Conservation (phyloP, 92 coral and sea anemone genomes). For the Siderastrea siderea region DNA sequence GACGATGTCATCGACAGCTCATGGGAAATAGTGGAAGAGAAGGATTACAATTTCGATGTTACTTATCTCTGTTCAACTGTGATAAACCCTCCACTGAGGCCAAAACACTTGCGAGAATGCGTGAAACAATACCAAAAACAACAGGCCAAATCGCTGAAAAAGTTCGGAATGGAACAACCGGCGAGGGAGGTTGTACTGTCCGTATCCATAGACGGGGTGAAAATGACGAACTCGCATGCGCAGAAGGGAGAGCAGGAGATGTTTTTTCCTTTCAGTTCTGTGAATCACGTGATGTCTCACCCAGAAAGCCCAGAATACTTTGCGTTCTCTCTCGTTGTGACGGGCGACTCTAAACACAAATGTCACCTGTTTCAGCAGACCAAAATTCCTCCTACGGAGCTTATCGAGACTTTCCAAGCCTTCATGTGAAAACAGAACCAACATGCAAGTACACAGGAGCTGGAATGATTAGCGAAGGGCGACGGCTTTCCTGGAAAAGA, state of each 20-base stretch:
- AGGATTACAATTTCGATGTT: conserved; percentile 71
- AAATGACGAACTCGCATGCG: conserved; percentile 75
- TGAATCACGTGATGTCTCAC: conserved; percentile 80
- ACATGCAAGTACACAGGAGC: too few species aligned
- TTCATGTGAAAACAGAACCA: conserved; percentile 17
- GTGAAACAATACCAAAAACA: conserved; percentile 91
- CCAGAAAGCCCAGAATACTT: conserved; percentile 94
- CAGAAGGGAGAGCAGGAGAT: conserved; percentile 74
- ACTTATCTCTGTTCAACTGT: conserved; percentile 95
- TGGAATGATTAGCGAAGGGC: background rate
- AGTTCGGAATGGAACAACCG: conserved; percentile 64
- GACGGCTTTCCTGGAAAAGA: too few species aligned
- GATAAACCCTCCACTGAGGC: conserved; percentile 91
- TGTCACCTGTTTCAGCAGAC: conserved; percentile 90
- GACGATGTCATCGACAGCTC: conserved; percentile 55
- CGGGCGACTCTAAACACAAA: conserved; percentile 98
- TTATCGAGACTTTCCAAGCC: conserved; percentile 21
- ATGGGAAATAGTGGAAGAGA: conserved; percentile 77
- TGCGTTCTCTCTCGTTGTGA: conserved; percentile 93
- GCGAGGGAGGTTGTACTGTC: conserved; percentile 76
- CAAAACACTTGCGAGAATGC: conserved; percentile 94
- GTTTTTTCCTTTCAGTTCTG: conserved; percentile 81
- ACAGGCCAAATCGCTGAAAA: conserved; percentile 78
- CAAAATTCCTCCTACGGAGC: conserved; percentile 21
- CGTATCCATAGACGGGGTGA: conserved; percentile 84